Conservation (phyloP, 2,888 invertebrate species). For the Herminia tarsipennalis region DNA sequence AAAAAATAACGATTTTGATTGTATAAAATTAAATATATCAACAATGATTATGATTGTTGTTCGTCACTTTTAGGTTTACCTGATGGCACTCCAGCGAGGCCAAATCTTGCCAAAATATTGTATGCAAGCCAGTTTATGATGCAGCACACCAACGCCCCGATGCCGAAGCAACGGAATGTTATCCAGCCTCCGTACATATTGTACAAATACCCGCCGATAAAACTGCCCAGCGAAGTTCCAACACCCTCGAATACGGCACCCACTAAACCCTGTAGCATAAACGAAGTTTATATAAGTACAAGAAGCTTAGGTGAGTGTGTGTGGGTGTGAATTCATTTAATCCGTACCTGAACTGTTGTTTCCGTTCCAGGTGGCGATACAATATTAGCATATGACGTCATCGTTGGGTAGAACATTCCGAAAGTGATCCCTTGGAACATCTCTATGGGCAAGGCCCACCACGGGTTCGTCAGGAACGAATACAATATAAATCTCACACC, state of each 20-base stretch:
- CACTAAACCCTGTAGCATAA: slow-evolving; percentile 89
- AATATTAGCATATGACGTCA: slow-evolving; percentile 95
- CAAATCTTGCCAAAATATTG: slow-evolving; percentile 53
- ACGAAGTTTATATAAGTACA: background rate
- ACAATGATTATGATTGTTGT: background rate
- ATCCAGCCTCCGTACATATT: slow-evolving; percentile 87
- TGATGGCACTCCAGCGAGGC: slow-evolving; percentile 51
- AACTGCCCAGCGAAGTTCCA: slow-evolving; percentile 92
- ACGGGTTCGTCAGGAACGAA: slow-evolving; percentile 91
- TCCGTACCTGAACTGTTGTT: slow-evolving; percentile 91
- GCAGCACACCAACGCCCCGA: slow-evolving; percentile 87
- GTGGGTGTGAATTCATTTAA: background rate
- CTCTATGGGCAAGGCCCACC: slow-evolving; percentile 95
- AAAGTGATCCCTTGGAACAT: slow-evolving; percentile 94
- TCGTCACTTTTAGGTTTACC: slow-evolving; percentile 60
- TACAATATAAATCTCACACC: slow-evolving; percentile 93
- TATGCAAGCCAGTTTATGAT: slow-evolving; percentile 86
- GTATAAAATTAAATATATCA: slow-evolving; percentile 4
- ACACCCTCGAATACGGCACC: slow-evolving; percentile 95
- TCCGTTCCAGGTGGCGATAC: slow-evolving; percentile 94
- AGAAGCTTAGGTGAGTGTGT: too few species aligned
- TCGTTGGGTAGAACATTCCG: slow-evolving; percentile 94
- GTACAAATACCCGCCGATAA: slow-evolving; percentile 90
- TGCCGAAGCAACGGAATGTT: slow-evolving; percentile 90
- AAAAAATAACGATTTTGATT: background rate